Evolutionary conservation across 2,888 invertebrate species (phyloP), one percentile per base, ranked within the genome.

Genomic region (Eristalis arbustorum): DNA sequence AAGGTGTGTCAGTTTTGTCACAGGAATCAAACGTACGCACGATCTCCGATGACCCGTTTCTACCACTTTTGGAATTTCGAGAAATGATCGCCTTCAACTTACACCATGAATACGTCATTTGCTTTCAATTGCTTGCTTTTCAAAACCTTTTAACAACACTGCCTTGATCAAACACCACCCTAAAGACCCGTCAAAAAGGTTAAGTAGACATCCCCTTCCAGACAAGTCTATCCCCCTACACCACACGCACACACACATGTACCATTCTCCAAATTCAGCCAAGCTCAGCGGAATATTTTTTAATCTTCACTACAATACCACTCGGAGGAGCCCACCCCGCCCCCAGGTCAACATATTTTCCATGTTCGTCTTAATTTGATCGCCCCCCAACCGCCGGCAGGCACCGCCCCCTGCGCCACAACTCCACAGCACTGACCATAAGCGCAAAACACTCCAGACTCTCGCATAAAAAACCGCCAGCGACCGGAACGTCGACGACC

Each of bases 311-410:
- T 11, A 68, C 63, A 81, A 62, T 28, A 22, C 22, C 37, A 66
- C 34, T 22, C 28, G 22, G 18, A 14, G n/a, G 11, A 37, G 37
- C 14, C 59, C 59, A 59, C 25, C 59, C 59, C 34, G 56, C 64
- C 75, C 61, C 67, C 37, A 67, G 67, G 78, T 62, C 40, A 79
- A 74, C 83, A 87, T 83, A 87, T 79, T 87, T 79, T 79, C 67
- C 66, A 75, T 87, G 87, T 87, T 87, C 63, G 57, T 68, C 87
- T 83, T 83, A 87, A 87, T 87, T 85, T 87, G 78, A 37, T 59
- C 59, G 25, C 83, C 64, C 77, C 69, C 66, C 77, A 74, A 66
- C 64, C 69, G 64, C 56, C 42, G 59, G 3, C 49, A 64, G 75
- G 71, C 49, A 75, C 71, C 87, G 83, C 87, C 82, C 77, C 69